phyloP scores from a whole-genome alignment of 2,797 vertebrate genomes.

The Enteromius radiatus region DNA sequence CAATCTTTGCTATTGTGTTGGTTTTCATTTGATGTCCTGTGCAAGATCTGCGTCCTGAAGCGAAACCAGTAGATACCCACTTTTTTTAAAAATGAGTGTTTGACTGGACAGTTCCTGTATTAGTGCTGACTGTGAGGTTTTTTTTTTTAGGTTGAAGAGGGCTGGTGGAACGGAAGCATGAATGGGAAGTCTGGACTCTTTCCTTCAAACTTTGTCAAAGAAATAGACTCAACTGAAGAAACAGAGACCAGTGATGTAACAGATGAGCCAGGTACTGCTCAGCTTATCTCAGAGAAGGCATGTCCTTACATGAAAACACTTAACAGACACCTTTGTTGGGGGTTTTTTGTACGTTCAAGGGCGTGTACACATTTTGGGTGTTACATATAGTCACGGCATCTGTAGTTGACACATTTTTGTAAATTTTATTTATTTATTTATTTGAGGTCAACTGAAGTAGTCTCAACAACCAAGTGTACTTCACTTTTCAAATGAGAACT shows the following conservation, averaged over 20 bases:
- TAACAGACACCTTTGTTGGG: constrained; percentile 27
- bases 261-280: constrained; percentile 83
- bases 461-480: background rate
- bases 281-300: constrained; percentile 42
- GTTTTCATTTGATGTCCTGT: background rate
- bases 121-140: constrained; percentile 30
- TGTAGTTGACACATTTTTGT: background rate
- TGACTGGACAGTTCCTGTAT: constrained; percentile 6
- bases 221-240: constrained; percentile 84
- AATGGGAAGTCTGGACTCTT: constrained; percentile 89
- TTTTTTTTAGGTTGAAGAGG: constrained; percentile 88
- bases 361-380: background rate
- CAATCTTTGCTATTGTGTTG: background rate
- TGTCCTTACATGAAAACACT: constrained; percentile 59
- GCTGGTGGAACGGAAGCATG: constrained; percentile 91
- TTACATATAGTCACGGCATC: background rate
- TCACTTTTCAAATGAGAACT: background rate
- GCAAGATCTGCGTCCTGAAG: background rate
- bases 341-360: background rate
- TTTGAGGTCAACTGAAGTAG: background rate
- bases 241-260: constrained; percentile 77
- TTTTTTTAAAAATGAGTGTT: background rate
- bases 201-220: constrained; percentile 96
- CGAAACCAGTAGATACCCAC: background rate
- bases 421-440: background rate